Base-by-base conservation (phyloP, 2,888 invertebrate species). In the Copidosoma aretas region DNA sequence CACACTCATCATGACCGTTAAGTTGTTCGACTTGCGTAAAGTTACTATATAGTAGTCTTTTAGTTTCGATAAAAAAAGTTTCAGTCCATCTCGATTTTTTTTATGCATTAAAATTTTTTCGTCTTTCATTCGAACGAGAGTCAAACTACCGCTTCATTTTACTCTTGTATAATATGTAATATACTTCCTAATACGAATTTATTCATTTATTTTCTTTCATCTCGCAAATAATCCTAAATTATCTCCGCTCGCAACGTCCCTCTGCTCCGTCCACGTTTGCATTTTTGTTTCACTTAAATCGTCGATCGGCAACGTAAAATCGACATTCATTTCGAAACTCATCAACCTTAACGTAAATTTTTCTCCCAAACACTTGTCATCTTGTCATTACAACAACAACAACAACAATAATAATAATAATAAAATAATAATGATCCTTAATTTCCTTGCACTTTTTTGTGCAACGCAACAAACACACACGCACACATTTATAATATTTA, bases 1-100 rank as follows among this genome's bases (percentile, higher is more conserved):
- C 82, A 81, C 82, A 82, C 82, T 32, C 32, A 32, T 8, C 82
- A 82, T 81, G 81, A 82, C 32, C 81, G 81, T 82, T 32, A 32
- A 82, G 79, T 81, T 83, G 80, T 64, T 71, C 80, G 81, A 83
- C 80, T 46, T 81, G 82, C 81, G 82, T 83, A 83, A 81, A 83
- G 82, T 83, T 81, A 82, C 82, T 80, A 80, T 80, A 74, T 12
- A 75, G 75, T 83, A 84, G 82, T 83, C 83, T 83, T 83, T 83
- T 80, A 82, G 82, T 83, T 83, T 82, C 82, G 80, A 82, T 84
- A 83, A 82, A 84, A 32, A 83, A 84, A 83, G 79, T 82, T 32
- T 82, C 83, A 84, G 83, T 83, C 82, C 83, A 78, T 82, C 81
- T 82, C 81, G 79, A 81, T 80, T 81, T 78, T 81, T 78, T 32